Percentiles rank a stretch among this genome's conserved stretches.
Conservation (phyloP, 2,113 vertebrate species). For the Pardalotus punctatus region DNA sequence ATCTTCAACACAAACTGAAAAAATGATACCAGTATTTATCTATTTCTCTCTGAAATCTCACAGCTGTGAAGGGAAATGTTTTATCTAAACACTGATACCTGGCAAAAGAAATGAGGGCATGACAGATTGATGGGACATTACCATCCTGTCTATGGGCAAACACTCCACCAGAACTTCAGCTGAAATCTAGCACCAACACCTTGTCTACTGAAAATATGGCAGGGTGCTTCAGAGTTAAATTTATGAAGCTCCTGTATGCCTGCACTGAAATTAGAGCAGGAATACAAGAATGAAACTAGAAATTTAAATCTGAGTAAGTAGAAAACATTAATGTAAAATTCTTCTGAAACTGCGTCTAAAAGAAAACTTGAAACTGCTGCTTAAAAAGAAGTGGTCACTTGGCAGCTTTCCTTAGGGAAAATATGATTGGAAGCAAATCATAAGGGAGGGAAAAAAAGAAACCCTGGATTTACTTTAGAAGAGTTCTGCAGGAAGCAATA, state of each 20-base stretch:
- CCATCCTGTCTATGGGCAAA: neutral
- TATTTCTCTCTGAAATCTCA: neutral
- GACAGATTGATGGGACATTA: neutral
- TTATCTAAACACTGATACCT: neutral
- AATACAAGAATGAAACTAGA: neutral
- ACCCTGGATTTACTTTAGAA: neutral
- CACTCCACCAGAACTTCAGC: neutral
- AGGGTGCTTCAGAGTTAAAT: neutral
- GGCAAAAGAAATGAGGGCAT: neutral
- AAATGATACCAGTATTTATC: neutral
- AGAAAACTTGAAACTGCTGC: neutral
- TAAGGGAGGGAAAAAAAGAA: fast-evolving
- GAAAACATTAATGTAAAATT: neutral
- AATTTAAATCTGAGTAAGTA: neutral
- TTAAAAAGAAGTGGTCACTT: neutral
- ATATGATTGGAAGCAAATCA: neutral
- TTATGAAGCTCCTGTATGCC: neutral
- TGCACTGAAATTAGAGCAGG: neutral
- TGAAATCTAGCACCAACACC: neutral
- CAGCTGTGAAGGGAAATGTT: neutral
- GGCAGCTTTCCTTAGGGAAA: neutral
- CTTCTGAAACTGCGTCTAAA: neutral
- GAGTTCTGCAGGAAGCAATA: neutral
- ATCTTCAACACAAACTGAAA: neutral
- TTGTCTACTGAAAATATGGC: neutral